phyloP scores from a whole-genome alignment of 2,888 invertebrate genomes.

The Leptopilina myrica region DNA sequence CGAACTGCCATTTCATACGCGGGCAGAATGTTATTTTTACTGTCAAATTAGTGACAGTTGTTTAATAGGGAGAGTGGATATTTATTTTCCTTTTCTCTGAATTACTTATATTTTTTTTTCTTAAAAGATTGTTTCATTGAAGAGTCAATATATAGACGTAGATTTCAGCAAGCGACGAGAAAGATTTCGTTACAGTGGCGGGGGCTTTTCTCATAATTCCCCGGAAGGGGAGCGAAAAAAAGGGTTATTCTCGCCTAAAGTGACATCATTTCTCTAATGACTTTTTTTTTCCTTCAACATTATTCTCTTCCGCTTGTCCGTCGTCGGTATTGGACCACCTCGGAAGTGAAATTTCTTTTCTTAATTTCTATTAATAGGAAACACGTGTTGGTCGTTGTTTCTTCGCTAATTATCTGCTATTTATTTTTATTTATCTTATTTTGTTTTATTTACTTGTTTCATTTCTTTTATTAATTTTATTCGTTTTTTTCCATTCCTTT shows the following conservation, averaged over 20 bases:
- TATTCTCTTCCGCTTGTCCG: conserved; percentile 27
- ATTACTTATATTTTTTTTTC: neutral
- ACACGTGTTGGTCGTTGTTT: conserved; percentile 61
- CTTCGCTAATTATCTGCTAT: neutral
- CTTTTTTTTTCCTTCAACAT: neutral
- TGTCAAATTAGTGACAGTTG: conserved; percentile 23
- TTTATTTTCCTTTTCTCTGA: neutral
- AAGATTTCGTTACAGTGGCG: neutral
- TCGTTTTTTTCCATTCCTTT: too few relatives aligned
- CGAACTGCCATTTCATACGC: too few relatives aligned
- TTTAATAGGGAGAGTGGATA: neutral
- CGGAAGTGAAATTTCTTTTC: conserved; percentile 56
- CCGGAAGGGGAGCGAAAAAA: neutral
- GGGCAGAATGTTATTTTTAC: neutral
- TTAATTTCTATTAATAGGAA: conserved; percentile 66
- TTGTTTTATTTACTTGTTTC: too few relatives aligned
- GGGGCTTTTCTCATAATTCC: neutral
- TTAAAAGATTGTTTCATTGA: too few relatives aligned
- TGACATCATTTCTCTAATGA: conserved; percentile 17
- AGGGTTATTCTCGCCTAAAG: conserved; percentile 14
- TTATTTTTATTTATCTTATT: too few relatives aligned
- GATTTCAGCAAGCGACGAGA: conserved; percentile 21
- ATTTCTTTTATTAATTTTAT: too few relatives aligned
- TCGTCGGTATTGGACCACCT: conserved; percentile 29
- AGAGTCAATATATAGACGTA: neutral